phyloP scores from a whole-genome alignment of 2,888 invertebrate genomes.

The Pyrochroa serraticornis region DNA sequence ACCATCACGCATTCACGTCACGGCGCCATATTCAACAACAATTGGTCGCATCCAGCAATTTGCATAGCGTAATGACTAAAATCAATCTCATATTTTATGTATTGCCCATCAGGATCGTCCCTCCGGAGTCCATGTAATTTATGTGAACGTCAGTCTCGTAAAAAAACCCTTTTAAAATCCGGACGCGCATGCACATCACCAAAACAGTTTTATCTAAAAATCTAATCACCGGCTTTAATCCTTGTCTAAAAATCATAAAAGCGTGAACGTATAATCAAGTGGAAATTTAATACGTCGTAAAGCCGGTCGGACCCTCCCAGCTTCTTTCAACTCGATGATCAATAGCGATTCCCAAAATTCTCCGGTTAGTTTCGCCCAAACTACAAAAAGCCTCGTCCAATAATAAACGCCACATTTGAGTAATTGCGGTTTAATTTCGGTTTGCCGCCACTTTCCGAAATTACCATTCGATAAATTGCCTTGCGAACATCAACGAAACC shows the following conservation, averaged over 20 bases:
- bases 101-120: slow-evolving; percentile 22
- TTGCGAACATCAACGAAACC: background rate
- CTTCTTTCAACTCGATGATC: slow-evolving; percentile 44
- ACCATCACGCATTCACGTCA: too few species aligned
- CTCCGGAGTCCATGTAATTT: slow-evolving; percentile 19
- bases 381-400: slow-evolving; percentile 3
- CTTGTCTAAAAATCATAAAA: slow-evolving; percentile 47
- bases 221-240: slow-evolving; percentile 43
- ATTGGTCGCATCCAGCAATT: slow-evolving; percentile 8
- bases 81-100: slow-evolving; percentile 26
- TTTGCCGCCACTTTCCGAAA: slow-evolving; percentile 3
- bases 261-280: slow-evolving; percentile 50
- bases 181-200: slow-evolving; percentile 15
- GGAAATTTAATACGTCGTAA: slow-evolving; percentile 50
- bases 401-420: slow-evolving; percentile 19
- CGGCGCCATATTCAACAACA: too few species aligned
- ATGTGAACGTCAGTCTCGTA: slow-evolving; percentile 14
- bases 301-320: slow-evolving; percentile 45
- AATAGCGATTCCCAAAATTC: slow-evolving; percentile 41
- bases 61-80: slow-evolving; percentile 25
- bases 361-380: slow-evolving; percentile 25
- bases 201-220: slow-evolving; percentile 35
- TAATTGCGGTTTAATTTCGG: slow-evolving; percentile 10
- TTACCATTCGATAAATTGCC: background rate
- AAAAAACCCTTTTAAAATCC: slow-evolving; percentile 17